These are phyloP conservation scores for Leptinotarsa juncta DNA, from an alignment of 2,888 invertebrate species.

Conservation along the genomic window DNA sequence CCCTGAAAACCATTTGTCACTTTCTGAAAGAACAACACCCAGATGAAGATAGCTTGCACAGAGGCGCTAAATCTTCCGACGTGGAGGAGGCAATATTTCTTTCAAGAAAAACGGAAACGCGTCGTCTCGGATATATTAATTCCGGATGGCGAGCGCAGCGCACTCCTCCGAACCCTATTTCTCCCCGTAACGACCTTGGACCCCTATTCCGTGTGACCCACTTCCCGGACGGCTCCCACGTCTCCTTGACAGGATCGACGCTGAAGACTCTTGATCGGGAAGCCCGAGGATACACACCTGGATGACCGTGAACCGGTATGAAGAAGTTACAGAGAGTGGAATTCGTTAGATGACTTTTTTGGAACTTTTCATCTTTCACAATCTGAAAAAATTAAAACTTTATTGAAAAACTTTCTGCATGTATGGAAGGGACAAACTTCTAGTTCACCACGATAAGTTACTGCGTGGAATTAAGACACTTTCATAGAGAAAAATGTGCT, in stretches of 20 bases:
- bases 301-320: too few species aligned
- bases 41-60: background rate
- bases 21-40: background rate
- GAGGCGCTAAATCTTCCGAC: background rate
- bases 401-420: too few species aligned
- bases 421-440: too few species aligned
- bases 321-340: too few species aligned
- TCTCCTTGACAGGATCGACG: constrained; percentile 2
- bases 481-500: too few species aligned
- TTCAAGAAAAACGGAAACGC: constrained; percentile 1
- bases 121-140: constrained; percentile 12
- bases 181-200: constrained; percentile 35
- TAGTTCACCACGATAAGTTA: too few species aligned
- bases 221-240: constrained; percentile 34
- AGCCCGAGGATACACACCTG: too few species aligned
- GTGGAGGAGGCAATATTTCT: constrained; percentile 1
- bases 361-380: too few species aligned
- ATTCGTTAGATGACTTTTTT: too few species aligned
- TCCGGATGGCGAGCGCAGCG: background rate
- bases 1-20: too few species aligned
- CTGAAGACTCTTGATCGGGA: background rate
- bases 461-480: too few species aligned
- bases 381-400: too few species aligned
- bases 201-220: constrained; percentile 37
- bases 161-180: constrained; percentile 13